Evolutionary conservation across 1,140 invertebrate genomes (phyloP).

Genomic region (Antheraea pernyi): DNA sequence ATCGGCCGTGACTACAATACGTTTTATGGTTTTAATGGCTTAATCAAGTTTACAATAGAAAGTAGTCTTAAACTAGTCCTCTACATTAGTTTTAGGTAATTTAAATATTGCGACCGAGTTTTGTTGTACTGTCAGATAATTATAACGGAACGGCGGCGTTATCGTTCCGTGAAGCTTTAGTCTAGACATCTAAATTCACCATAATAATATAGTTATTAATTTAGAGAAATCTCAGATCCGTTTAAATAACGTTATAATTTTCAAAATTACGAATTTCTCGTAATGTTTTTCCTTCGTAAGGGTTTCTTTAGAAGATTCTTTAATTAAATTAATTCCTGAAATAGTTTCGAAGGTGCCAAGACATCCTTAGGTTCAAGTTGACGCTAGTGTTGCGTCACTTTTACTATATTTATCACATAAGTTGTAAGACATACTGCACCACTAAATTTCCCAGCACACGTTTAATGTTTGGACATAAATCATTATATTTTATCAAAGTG

Average conservation of each 20-base stretch:
- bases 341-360: no score
- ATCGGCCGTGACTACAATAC: constrained; percentile 54
- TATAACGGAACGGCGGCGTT: neutral
- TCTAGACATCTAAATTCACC: neutral
- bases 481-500: no score
- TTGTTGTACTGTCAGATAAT: constrained; percentile 2
- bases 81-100: constrained; percentile 13
- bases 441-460: no score
- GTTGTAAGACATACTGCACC: no score
- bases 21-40: constrained; percentile 56
- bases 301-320: no score
- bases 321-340: no score
- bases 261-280: neutral
- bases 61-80: constrained; percentile 40
- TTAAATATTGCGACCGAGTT: constrained; percentile 8
- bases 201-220: neutral
- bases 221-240: neutral
- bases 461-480: no score
- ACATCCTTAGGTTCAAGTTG: no score
- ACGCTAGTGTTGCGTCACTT: no score
- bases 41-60: constrained; percentile 64
- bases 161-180: neutral
- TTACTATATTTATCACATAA: no score
- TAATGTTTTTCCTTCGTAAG: neutral
- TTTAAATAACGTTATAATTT: neutral